Percentiles rank a stretch among this genome's conserved stretches.
Evolutionary conservation across 2,888 invertebrate genomes (phyloP).

Genomic region (Netelia inedita): DNA sequence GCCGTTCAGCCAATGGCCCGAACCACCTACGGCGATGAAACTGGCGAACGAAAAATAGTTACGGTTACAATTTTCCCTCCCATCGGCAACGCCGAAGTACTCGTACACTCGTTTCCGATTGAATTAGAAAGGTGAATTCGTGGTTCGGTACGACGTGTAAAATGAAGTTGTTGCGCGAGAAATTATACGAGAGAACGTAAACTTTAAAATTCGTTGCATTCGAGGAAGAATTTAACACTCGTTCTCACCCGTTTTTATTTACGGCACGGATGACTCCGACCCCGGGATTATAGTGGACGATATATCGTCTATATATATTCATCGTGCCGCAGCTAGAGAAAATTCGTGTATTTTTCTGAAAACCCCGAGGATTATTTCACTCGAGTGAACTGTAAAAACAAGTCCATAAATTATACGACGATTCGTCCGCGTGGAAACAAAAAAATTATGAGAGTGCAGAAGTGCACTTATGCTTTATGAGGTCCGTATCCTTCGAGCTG

Average conservation of each 20-base stretch:
- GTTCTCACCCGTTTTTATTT: neutral
- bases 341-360: constrained; percentile 44
- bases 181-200: neutral
- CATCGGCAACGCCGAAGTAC: constrained; percentile 16
- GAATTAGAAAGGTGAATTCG: constrained; percentile 60
- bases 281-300: neutral
- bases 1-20: constrained; percentile 22
- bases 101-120: constrained; percentile 39
- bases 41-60: constrained; percentile 34
- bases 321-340: neutral
- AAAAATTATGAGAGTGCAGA: constrained; percentile 9
- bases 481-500: neutral
- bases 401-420: constrained; percentile 62
- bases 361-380: constrained; percentile 61
- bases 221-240: neutral
- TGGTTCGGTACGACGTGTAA: constrained; percentile 19
- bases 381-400: constrained; percentile 52
- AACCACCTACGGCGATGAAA: constrained; percentile 61
- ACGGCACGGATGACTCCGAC: neutral
- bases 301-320: neutral
- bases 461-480: constrained; percentile 4
- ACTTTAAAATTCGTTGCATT: neutral
- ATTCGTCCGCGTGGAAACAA: constrained; percentile 19
- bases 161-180: constrained; percentile 14
- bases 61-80: constrained; percentile 33